These are phyloP conservation scores for Halichoerus grypus DNA, from an alignment of 2,113 vertebrate genomes.

Conservation along the genomic window DNA sequence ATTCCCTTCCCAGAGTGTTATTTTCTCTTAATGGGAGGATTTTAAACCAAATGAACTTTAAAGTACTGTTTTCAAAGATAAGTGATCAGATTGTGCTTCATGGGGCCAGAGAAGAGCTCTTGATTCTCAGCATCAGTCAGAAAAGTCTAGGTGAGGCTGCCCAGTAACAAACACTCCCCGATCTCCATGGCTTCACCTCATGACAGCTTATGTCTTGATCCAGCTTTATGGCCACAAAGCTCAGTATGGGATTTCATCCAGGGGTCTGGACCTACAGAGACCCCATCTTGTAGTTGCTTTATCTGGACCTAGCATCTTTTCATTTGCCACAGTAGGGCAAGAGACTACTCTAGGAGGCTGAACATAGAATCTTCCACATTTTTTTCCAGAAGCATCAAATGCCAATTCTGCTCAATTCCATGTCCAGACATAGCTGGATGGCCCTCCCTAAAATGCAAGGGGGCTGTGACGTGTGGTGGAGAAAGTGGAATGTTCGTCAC, in stretches of 20 bases:
- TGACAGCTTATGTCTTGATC: not conserved
- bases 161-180: not conserved
- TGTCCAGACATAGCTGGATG: too few species aligned
- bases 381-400: not conserved
- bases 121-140: not conserved
- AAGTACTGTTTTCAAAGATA: not conserved
- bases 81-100: not conserved
- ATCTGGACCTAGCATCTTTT: not conserved
- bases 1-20: not conserved
- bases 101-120: not conserved
- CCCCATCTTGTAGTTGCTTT: not conserved
- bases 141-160: not conserved
- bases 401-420: too few species aligned
- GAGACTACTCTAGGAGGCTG: not conserved
- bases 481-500: too few species aligned
- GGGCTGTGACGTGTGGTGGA: fast-evolving
- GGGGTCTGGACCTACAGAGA: not conserved
- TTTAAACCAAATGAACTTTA: not conserved
- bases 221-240: not conserved
- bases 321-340: not conserved
- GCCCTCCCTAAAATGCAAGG: not conserved
- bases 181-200: fast-evolving
- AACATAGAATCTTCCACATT: too few species aligned
- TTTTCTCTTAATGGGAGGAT: not conserved
- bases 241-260: not conserved